Evolutionary conservation across 2,797 vertebrate species (phyloP), one percentile per base, ranked within the genome.

Genomic region (Sternotherus odoratus): DNA sequence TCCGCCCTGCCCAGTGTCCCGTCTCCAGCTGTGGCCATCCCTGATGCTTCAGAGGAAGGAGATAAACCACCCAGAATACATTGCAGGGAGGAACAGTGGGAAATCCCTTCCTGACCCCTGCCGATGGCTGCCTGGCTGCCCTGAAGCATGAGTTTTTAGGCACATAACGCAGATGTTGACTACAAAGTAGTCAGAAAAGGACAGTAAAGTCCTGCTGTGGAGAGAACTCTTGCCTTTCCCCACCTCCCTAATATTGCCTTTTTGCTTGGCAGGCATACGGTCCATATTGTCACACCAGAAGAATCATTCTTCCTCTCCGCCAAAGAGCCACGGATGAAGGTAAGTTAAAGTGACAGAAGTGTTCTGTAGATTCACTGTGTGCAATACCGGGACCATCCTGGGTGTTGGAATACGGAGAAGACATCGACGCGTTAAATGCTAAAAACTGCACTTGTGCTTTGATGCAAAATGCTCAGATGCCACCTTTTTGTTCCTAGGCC

Each of bases 261-360:
- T 46, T 4, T 36, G 8, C 33, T 87, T 46, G 72, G 12, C 92
- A 98, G 98, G 91, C 33, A 85, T 0, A 3, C 12, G 0, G 39
- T 98, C 4, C 77, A 49, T 1, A 33, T 98, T 56, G 87, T 97
- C 9, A 98, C 98, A 0, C 98, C 98, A 0, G 98, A 98, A 11
- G 98, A 98, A 16, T 94, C 95, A 0, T 94, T 98, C 5, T 83
- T 92, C 26, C 95, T 98, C 30, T 79, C 87, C 2, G 26, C 96
- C 85, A 96, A 92, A 92, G 95, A 97, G 46, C 82, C 84, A 0
- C 81, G 96, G 82, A 49, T 69, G 60, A 96, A 90, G 97, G 98
- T 98, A 56, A 91, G 96, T 51, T n/a, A 24, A 8, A 77, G 30
- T 10, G 69, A 24, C 7, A 17, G 26, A 15, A 4, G 10, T 16